Evolutionary conservation across 2,888 invertebrate species (phyloP).

Genomic region (Synergus itoensis): DNA sequence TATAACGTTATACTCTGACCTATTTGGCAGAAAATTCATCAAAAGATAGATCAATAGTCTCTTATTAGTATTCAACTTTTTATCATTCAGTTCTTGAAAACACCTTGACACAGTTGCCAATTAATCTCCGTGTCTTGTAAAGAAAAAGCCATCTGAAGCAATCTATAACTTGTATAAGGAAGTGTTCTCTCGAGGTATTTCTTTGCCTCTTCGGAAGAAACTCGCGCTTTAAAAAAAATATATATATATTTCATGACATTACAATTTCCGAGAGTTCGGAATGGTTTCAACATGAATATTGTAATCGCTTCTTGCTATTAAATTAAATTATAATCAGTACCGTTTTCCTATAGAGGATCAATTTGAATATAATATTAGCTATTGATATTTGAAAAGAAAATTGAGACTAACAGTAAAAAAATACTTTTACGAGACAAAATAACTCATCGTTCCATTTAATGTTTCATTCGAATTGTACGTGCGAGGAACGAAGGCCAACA

Average conservation of each 20-base stretch:
- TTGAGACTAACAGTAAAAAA: not conserved
- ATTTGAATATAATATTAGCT: not conserved
- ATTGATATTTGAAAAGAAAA: not conserved
- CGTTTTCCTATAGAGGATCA: not conserved
- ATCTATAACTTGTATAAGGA: slow-evolving; percentile 17
- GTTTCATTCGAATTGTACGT: slow-evolving; percentile 46
- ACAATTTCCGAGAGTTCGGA: not conserved
- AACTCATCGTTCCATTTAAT: slow-evolving; percentile 66
- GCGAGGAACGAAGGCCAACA: slow-evolving; percentile 26
- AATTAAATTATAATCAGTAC: not conserved
- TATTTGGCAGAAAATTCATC: slow-evolving; percentile 8
- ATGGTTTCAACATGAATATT: slow-evolving; percentile 1
- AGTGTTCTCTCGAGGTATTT: not conserved
- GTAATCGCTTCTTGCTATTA: not conserved
- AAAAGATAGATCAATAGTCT: slow-evolving; percentile 15
- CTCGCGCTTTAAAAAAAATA: no score
- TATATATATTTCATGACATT: no score
- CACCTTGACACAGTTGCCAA: slow-evolving; percentile 32
- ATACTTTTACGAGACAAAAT: slow-evolving; percentile 49
- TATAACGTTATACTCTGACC: not conserved
- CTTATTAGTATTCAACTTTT: slow-evolving; percentile 17
- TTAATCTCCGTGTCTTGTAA: not conserved
- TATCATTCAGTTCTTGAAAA: not conserved
- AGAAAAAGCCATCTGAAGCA: not conserved
- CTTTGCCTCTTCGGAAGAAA: not conserved